phyloP scores from a whole-genome alignment of 2,888 invertebrate genomes.

The Ligdia adustata region DNA sequence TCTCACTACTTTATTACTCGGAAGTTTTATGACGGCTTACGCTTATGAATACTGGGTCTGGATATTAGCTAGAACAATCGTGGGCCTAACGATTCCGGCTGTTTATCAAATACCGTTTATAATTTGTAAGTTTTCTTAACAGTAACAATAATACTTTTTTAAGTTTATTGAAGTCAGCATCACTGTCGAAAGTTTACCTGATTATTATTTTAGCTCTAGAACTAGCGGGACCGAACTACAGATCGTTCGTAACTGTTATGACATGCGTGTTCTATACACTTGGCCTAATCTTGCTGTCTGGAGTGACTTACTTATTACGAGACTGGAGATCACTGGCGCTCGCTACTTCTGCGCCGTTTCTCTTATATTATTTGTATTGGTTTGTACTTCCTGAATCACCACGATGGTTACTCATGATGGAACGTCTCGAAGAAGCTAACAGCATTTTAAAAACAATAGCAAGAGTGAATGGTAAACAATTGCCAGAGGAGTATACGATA shows the following conservation, averaged over 20 bases:
- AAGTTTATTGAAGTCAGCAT: too few relatives aligned
- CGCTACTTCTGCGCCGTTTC: slow-evolving; percentile 93
- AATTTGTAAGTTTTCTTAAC: slow-evolving; percentile 87
- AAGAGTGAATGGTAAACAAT: slow-evolving; percentile 88
- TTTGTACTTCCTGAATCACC: slow-evolving; percentile 96
- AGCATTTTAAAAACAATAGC: slow-evolving; percentile 91
- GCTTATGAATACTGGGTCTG: slow-evolving; percentile 93
- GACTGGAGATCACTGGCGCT: slow-evolving; percentile 93
- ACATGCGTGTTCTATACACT: slow-evolving; percentile 96
- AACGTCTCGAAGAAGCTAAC: slow-evolving; percentile 91
- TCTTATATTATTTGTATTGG: slow-evolving; percentile 92
- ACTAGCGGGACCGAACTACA: slow-evolving; percentile 94
- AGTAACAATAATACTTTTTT: too few relatives aligned
- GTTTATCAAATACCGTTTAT: slow-evolving; percentile 98
- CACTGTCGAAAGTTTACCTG: too few relatives aligned
- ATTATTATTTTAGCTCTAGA: slow-evolving; percentile 89
- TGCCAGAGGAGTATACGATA: slow-evolving; percentile 89
- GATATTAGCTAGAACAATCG: slow-evolving; percentile 91
- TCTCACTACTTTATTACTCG: slow-evolving; percentile 90
- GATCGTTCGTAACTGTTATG: slow-evolving; percentile 96
- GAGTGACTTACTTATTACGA: slow-evolving; percentile 92
- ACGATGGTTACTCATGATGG: slow-evolving; percentile 94
- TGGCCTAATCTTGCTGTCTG: slow-evolving; percentile 92
- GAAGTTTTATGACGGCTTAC: slow-evolving; percentile 91
- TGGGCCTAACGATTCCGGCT: slow-evolving; percentile 96